Percentiles rank a stretch among this genome's conserved stretches.
Evolutionary conservation across 2,797 vertebrate species (phyloP).

Genomic region (Syncerus caffer): DNA sequence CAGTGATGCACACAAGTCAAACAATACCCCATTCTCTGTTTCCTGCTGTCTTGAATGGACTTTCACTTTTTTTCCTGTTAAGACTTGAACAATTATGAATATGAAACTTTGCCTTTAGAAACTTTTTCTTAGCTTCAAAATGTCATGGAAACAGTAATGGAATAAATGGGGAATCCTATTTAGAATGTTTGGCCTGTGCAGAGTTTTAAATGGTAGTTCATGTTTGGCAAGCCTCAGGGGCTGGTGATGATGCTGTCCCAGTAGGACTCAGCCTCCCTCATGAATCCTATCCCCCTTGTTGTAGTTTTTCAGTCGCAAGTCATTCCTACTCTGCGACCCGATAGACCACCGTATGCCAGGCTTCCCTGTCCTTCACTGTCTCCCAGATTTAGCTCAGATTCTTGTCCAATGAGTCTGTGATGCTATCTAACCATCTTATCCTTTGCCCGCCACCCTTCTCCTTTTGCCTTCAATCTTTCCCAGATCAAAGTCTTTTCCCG

Average conservation of each 20-base stretch:
- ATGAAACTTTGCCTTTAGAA: background rate
- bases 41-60: background rate
- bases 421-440: background rate
- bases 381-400: background rate
- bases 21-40: background rate
- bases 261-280: background rate
- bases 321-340: background rate
- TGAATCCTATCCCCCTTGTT: background rate
- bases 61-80: background rate
- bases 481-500: background rate
- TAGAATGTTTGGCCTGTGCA: background rate
- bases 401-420: background rate
- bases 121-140: background rate
- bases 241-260: accelerated
- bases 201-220: background rate
- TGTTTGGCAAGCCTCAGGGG: background rate
- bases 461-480: background rate
- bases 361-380: background rate
- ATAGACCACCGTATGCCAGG: background rate
- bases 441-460: background rate
- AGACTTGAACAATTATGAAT: constrained; percentile 4
- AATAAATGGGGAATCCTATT: background rate
- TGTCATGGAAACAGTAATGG: background rate
- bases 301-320: background rate
- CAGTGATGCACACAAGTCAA: background rate